A percentile compares a stretch with the other conserved stretches of the same genome.
These are phyloP conservation scores for Nycteola revayana DNA, from an alignment of 2,888 invertebrate genomes.

Conservation along the genomic window DNA sequence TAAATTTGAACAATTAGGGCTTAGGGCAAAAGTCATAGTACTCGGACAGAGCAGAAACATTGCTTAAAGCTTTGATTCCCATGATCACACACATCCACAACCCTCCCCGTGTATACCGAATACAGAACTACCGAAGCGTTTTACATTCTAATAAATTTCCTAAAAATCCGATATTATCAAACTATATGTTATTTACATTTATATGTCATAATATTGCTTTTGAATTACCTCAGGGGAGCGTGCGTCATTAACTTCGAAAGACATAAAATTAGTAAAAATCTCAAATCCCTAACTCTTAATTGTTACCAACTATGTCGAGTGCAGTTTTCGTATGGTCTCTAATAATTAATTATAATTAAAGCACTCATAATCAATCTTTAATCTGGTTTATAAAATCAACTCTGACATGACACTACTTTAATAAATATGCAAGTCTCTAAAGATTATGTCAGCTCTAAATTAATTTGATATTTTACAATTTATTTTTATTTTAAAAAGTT, in stretches of 20 bases:
- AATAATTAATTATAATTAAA: constrained; percentile 72
- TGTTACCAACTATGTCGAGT: constrained; percentile 71
- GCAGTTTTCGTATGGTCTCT: constrained; percentile 65
- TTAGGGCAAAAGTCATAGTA: constrained; percentile 52
- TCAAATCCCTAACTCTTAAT: constrained; percentile 73
- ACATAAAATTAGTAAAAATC: constrained; percentile 73
- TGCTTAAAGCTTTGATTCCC: constrained; percentile 81
- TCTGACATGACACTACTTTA: constrained; percentile 57
- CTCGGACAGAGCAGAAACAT: constrained; percentile 65
- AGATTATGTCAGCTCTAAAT: constrained; percentile 68
- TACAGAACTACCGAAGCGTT: constrained; percentile 71
- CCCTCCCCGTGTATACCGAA: constrained; percentile 59
- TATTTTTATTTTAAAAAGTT: constrained; percentile 40
- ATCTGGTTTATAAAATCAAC: constrained; percentile 67
- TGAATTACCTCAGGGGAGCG: constrained; percentile 79
- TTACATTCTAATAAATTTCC: constrained; percentile 75
- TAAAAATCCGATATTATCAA: constrained; percentile 80
- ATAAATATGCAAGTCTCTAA: constrained; percentile 73
- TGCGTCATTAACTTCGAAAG: constrained; percentile 68
- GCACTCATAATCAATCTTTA: constrained; percentile 74
- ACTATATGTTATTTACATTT: constrained; percentile 79
- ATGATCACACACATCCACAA: constrained; percentile 70
- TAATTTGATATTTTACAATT: constrained; percentile 61
- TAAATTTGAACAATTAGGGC: constrained; percentile 14
- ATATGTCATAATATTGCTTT: constrained; percentile 82